Conservation (phyloP, 2,113 vertebrate genomes). For the Indicator maculatus region DNA sequence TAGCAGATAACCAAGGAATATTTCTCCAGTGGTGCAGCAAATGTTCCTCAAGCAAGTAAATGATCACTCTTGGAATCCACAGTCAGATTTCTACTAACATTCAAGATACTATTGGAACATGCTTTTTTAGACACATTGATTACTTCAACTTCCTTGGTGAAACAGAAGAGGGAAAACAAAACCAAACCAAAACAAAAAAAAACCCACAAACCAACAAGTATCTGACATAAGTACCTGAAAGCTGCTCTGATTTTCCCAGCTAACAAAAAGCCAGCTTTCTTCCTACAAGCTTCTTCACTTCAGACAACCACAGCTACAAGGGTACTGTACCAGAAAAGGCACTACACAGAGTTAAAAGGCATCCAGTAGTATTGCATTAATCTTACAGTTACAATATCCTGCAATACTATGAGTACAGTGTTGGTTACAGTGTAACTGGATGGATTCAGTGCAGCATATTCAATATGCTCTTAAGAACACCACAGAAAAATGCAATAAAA, state of each 20-base stretch:
- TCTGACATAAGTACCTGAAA: neutral
- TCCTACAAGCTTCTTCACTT: neutral
- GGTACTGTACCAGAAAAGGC: neutral
- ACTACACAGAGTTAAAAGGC: neutral
- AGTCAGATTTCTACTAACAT: neutral
- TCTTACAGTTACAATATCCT: neutral
- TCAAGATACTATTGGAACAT: neutral
- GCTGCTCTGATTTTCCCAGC: neutral
- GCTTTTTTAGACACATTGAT: neutral
- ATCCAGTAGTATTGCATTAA: neutral
- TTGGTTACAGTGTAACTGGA: neutral
- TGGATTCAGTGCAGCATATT: neutral
- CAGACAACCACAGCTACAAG: neutral
- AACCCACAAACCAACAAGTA: too few relatives aligned
- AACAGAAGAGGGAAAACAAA: neutral
- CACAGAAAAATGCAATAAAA: neutral
- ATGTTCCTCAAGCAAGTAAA: neutral
- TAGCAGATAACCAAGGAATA: neutral
- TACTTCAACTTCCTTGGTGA: neutral
- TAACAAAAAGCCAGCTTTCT: neutral
- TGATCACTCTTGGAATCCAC: neutral
- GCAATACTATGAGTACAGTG: neutral
- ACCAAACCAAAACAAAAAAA: too few relatives aligned
- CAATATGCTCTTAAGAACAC: neutral
- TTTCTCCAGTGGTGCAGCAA: neutral